Evolutionary conservation across 1,140 invertebrate genomes (phyloP), one percentile per base, ranked within the genome.

Genomic region (Drosophila miranda): DNA sequence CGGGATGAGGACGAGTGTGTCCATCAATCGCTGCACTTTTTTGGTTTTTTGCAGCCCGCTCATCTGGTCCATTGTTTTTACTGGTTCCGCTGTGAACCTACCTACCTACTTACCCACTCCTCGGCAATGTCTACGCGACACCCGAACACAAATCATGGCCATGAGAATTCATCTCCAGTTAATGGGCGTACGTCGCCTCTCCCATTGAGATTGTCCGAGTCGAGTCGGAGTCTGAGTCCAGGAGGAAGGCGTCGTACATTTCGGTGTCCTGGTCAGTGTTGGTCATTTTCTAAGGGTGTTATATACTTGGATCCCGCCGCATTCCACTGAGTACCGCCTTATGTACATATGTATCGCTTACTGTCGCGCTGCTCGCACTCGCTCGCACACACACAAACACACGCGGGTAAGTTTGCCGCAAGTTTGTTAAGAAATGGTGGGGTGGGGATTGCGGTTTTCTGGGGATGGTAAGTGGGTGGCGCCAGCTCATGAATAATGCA

Each of bases 221-320:
- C 53, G 53, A 61, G 60, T 54, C 44, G 68, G 71, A 55, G 69
- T 74, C 55, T 56, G 66, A 69, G 52, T 56, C 53, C 44, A 48
- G 56, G 60, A 55, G 45, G 28, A 28, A 52, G 48, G 63, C 46
- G 64, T 60, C 49, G 57, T 50, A 71, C 14, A 62, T 51, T 66
- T 72, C 60, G 61, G 73, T 77, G 74, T 70, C 41, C 59, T 87
- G 81, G 82, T 81, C 81, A 87, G 81, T 86, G 81, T 86, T 86
- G 81, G 81, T 86, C 82, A 87, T 75, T 87, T 86, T 87, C 81
- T 87, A 86, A 81, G 81, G 81, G 81, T 86, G 81, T 73, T 86
- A 86, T 86, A 76, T 86, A 86, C 81, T 78, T 73, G 55, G 51
- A 42, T 23, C 51, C 19, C 21, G 23, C 57, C 23, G 23, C 58